Evolutionary conservation across 2,888 invertebrate species (phyloP).

Genomic region (Coremacera marginata): DNA sequence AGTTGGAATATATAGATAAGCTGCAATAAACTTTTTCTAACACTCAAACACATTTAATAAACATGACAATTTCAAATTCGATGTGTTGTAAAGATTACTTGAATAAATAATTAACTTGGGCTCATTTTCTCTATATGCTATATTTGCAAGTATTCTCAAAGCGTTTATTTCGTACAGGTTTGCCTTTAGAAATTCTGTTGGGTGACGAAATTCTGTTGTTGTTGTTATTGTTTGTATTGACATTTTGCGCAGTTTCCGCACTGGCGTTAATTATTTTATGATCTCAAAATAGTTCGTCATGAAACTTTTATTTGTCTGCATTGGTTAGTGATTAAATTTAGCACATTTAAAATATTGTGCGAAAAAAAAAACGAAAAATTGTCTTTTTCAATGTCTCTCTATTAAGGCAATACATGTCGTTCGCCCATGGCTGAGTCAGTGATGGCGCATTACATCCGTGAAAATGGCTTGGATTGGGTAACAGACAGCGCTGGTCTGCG

Average conservation of each 20-base stretch:
- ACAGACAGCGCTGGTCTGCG: conserved; percentile 91
- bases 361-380: not conserved
- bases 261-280: not conserved
- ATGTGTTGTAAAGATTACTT: no score
- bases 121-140: no score
- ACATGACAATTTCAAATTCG: no score
- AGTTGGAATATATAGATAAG: no score
- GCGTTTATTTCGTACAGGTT: not conserved
- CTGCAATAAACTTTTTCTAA: no score
- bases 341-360: not conserved
- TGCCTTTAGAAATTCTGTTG: not conserved
- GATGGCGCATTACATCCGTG: conserved; percentile 70
- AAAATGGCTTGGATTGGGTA: conserved; percentile 75
- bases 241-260: not conserved
- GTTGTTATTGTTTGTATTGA: not conserved
- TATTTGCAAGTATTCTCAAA: not conserved
- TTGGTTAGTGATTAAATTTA: conserved; percentile 54
- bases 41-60: no score
- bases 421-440: conserved; percentile 96
- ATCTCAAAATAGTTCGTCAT: conserved; percentile 34
- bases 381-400: not conserved
- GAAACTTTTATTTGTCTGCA: conserved; percentile 64
- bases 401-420: conserved; percentile 91
- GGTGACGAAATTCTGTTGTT: not conserved
- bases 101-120: no score